phyloP scores from a whole-genome alignment of 2,888 invertebrate species.

The Trichopria drosophilae region DNA sequence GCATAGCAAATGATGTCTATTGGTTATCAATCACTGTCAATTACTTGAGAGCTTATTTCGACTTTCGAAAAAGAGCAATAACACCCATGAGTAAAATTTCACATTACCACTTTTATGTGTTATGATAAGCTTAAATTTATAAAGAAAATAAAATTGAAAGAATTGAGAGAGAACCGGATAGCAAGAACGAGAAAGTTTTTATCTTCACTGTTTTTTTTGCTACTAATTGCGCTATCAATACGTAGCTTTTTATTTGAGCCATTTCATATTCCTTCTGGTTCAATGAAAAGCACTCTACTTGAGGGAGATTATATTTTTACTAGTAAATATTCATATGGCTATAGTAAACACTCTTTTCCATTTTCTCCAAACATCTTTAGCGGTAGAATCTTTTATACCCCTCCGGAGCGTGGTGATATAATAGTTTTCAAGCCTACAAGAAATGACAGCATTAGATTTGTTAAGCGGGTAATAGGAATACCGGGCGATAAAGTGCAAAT shows the following conservation, averaged over 20 bases:
- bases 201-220: conserved; percentile 12
- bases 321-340: conserved; percentile 16
- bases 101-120: conserved; percentile 10
- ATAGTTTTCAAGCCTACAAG: conserved; percentile 15
- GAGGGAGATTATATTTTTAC: conserved; percentile 13
- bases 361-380: conserved; percentile 18
- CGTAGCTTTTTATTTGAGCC: conserved; percentile 13
- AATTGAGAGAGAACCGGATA: conserved; percentile 7
- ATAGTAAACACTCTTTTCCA: conserved; percentile 17
- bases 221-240: conserved; percentile 11
- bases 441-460: conserved; percentile 15
- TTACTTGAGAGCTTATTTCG: too few relatives aligned
- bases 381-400: conserved; percentile 17
- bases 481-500: conserved; percentile 20
- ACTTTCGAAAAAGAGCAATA: conserved; percentile 12
- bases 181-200: conserved; percentile 11
- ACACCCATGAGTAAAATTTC: conserved; percentile 11
- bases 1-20: too few relatives aligned
- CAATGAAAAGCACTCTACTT: conserved; percentile 14
- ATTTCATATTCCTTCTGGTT: conserved; percentile 13
- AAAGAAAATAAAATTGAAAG: conserved; percentile 9
- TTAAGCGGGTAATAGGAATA: conserved; percentile 19
- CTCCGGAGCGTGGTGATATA: conserved; percentile 16
- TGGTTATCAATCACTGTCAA: conserved; percentile 9
- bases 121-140: conserved; percentile 10